phyloP scores from a whole-genome alignment of 2,113 vertebrate genomes.

The Pagrus major region DNA sequence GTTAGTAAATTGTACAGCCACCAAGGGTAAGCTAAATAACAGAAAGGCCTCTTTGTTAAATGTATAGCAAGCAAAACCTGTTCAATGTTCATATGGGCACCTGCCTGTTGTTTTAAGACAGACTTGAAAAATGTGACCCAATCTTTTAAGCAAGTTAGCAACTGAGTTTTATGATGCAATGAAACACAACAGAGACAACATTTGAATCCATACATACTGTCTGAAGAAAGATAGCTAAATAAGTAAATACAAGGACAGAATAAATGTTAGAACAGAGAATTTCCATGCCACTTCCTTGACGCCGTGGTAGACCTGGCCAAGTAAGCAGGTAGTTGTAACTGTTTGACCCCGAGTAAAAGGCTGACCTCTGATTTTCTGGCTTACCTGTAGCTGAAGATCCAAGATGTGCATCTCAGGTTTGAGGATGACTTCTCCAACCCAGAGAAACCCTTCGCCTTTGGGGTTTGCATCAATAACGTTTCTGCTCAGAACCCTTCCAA shows the following conservation, averaged over 20 bases:
- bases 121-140: too few species aligned
- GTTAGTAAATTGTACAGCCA: background rate
- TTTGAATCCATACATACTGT: background rate
- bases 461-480: slow-evolving; percentile 95
- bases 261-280: background rate
- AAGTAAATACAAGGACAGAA: background rate
- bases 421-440: slow-evolving; percentile 93
- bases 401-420: slow-evolving; percentile 96
- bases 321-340: background rate
- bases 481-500: slow-evolving; percentile 93
- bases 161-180: background rate
- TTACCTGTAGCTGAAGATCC: slow-evolving; percentile 91
- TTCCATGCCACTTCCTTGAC: background rate
- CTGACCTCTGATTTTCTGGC: background rate
- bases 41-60: background rate
- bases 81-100: background rate
- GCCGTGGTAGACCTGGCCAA: background rate
- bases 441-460: slow-evolving; percentile 91
- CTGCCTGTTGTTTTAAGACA: too few species aligned
- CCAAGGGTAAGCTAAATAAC: background rate
- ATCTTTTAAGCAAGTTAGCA: background rate
- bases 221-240: background rate
- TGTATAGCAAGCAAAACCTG: background rate
- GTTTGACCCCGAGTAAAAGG: background rate
- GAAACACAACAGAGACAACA: too few species aligned